These are phyloP conservation scores for Resseliella maxima DNA, from an alignment of 2,888 invertebrate genomes.

Conservation along the genomic window DNA sequence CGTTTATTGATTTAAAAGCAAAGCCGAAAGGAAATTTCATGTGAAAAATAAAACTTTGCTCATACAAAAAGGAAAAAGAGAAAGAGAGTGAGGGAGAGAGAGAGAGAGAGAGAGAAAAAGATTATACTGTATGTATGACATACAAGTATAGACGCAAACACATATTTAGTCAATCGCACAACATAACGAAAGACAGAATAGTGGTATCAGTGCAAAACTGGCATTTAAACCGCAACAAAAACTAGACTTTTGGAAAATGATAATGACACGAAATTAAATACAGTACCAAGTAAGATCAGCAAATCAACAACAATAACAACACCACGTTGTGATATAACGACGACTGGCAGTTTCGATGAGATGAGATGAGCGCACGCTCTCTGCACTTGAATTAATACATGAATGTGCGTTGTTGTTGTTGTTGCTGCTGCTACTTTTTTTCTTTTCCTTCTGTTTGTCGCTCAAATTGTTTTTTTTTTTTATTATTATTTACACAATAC, in stretches of 20 bases:
- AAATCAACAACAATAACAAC: background rate
- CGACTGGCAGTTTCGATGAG: constrained; percentile 27
- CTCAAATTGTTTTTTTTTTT: no score
- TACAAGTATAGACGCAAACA: background rate
- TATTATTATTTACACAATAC: no score
- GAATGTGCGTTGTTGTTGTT: background rate
- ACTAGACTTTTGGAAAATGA: constrained; percentile 48
- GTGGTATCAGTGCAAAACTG: constrained; percentile 9
- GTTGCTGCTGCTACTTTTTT: background rate
- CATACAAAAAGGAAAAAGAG: no score
- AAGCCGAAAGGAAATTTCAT: constrained; percentile 41
- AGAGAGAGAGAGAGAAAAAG: no score
- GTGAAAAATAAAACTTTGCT: constrained; percentile 18
- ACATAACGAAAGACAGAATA: background rate
- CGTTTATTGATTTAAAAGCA: constrained; percentile 48
- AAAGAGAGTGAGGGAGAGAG: no score
- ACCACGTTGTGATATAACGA: background rate
- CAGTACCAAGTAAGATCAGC: constrained; percentile 25
- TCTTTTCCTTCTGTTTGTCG: background rate
- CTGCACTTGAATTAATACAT: constrained; percentile 30
- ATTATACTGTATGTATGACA: no score
- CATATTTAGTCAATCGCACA: background rate
- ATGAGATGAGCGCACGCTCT: background rate
- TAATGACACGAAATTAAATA: constrained; percentile 53
- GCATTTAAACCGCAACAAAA: constrained; percentile 34